Base-by-base conservation (phyloP, 2,113 vertebrate genomes). In the Menidia beryllina region DNA sequence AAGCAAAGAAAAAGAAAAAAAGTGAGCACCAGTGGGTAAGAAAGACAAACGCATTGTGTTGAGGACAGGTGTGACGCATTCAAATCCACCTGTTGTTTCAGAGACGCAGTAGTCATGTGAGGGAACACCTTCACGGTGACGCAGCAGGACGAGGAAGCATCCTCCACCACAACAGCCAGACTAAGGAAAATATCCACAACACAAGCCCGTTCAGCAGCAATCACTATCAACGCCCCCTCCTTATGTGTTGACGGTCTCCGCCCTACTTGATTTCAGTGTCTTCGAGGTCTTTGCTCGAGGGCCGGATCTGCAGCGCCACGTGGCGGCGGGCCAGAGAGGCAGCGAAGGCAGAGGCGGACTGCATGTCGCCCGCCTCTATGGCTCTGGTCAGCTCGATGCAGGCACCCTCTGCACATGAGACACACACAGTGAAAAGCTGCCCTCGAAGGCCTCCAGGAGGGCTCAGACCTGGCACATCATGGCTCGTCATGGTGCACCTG, bases 151-250 rank as follows among this genome's bases (percentile, higher is more conserved):
- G 94, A 95, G 0, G 93, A 88, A 0, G 93, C 92, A 2, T 98
- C 97, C 66, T 98, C 96, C 47, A 98, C 95, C 0, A 92, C 92
- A 9, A 98, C 96, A 61, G 95, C 92, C 79, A 98, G 89, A 60
- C 97, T 92, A 76, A 48, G 3, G 23, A 7, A 71, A 11, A 23
- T 23, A 56, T 73, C 27, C 1, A 66, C n/a, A 65, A 62, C 8
- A 66, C 15, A 30, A 41, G 15, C 9, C 15, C 34, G 43, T 23
- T 13, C 17, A 30, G 39, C 50, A 36, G 24, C 7, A 52, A 1
- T 6, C 21, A 53, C 12, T 27, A 38, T 21, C 10, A 43, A 26
- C 24, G 7, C 0, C n/a, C 10, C 39, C 20, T 30, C n/a, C n/a
- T 56, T 0, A 51, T 47, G 39, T 23, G 3, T 34, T 1, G 1